Percentiles rank a stretch among this genome's conserved stretches.
These are phyloP conservation scores for Pungitius pungitius DNA, from an alignment of 2,113 vertebrate species.

Conservation along the genomic window DNA sequence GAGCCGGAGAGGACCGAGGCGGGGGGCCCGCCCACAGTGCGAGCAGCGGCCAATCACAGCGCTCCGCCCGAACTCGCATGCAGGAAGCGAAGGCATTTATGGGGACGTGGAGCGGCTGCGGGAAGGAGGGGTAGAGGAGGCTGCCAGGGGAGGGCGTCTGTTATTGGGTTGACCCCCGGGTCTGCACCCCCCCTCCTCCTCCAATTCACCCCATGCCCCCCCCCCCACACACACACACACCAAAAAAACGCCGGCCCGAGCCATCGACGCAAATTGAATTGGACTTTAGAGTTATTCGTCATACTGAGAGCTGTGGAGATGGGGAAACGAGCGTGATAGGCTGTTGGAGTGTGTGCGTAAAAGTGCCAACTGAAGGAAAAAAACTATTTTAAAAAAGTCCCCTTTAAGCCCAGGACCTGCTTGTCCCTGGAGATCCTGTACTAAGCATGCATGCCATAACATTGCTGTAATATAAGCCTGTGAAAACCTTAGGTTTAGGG, in stretches of 20 bases:
- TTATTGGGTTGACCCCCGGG: conserved; percentile 60
- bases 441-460: conserved; percentile 35
- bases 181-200: conserved; percentile 6
- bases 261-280: conserved; percentile 68
- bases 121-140: background rate
- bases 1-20: conserved; percentile 55
- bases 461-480: conserved; percentile 9
- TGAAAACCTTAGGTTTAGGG: conserved; percentile 22
- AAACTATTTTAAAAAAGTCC: conserved; percentile 39
- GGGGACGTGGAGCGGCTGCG: conserved; percentile 57
- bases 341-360: conserved; percentile 35
- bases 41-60: conserved; percentile 73
- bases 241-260: conserved; percentile 22
- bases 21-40: conserved; percentile 61
- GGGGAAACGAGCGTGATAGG: conserved; percentile 9
- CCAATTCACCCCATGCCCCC: too few relatives aligned
- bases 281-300: conserved; percentile 72
- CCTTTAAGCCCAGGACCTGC: conserved; percentile 25
- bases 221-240: background rate
- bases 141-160: conserved; percentile 4
- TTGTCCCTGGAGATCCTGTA: conserved; percentile 26
- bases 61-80: conserved; percentile 64
- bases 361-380: conserved; percentile 50
- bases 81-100: conserved; percentile 68
- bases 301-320: conserved; percentile 41